Base-by-base conservation (phyloP, 1,140 invertebrate species). In the Cydia amplana region DNA sequence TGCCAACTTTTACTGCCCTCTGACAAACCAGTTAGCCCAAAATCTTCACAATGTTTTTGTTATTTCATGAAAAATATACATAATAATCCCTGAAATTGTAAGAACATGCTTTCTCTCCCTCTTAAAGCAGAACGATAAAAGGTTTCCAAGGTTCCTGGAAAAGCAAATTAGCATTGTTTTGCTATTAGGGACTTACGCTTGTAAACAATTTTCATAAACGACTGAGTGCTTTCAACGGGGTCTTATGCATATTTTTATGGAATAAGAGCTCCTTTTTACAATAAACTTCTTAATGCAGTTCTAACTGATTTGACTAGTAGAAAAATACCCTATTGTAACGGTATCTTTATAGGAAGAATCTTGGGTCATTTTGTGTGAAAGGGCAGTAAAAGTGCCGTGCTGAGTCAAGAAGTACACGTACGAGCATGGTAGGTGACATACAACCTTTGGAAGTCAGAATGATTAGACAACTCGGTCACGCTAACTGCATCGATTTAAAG, bases 141-240 rank as follows among this genome's bases (percentile, higher is more conserved):
- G 64, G 64, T 32, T 36, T 36, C 25, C 23, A 67, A 67, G 23
- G 64, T 36, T 67, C 14, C 23, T 10, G n/a, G 64, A 32, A 67
- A 12, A 14, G 65, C 14, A 20, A 36, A 70, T 70, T 70, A 70
- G 65, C 65, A 70, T 70, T 70, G 32, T 70, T 70, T 70, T 18
- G 28, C 65, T 36, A 70, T 40, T 40, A 32, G 32, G 16, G 65
- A 70, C 12, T 70, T 70, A 40, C 32, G n/a, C 23, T 70, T 36
- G 65, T 40, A 70, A 70, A 70, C 32, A 70, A 23, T 36, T 36
- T 70, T 60, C 18, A 40, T 67, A 20, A 36, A 70, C 65, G n/a
- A 43, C 28, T 70, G 65, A 40, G 32, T 70, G n/a, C 32, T 36
- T 70, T 70, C 32, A 18, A 40, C 20, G 55, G 55, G 55, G 9